Conservation (phyloP, 2,888 invertebrate genomes). For the Cyrtodaria siliqua region DNA sequence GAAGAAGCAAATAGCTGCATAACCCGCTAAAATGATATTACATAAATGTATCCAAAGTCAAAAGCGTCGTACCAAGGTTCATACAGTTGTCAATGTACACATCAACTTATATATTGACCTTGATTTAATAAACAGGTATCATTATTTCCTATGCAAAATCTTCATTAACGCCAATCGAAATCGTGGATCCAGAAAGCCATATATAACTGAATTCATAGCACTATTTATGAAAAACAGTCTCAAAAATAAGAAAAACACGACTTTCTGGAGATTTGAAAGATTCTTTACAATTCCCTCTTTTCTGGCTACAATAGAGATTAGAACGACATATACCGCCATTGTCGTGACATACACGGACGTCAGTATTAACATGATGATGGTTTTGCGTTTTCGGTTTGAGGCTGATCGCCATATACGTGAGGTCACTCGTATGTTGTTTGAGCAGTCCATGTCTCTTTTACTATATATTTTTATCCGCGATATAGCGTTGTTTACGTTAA, state of each 20-base stretch:
- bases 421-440: no score
- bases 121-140: no score
- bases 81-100: no score
- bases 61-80: no score
- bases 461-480: no score
- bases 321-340: slow-evolving; percentile 38
- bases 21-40: no score
- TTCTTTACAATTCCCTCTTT: slow-evolving; percentile 23
- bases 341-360: slow-evolving; percentile 47
- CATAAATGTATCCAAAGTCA: no score
- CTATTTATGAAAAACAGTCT: slow-evolving; percentile 55
- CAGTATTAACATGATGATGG: slow-evolving; percentile 52
- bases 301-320: slow-evolving; percentile 32
- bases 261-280: slow-evolving; percentile 34
- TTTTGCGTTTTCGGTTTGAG: slow-evolving; percentile 29
- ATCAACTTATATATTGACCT: no score
- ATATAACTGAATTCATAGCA: slow-evolving; percentile 50
- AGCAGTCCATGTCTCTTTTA: no score
- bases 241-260: slow-evolving; percentile 52
- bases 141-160: not conserved
- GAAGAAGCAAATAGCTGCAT: no score
- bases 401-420: no score
- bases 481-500: no score
- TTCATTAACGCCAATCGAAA: slow-evolving; percentile 37
- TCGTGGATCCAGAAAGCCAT: slow-evolving; percentile 49